Conservation (phyloP, 2,888 invertebrate species). For the Perithous albicinctus region DNA sequence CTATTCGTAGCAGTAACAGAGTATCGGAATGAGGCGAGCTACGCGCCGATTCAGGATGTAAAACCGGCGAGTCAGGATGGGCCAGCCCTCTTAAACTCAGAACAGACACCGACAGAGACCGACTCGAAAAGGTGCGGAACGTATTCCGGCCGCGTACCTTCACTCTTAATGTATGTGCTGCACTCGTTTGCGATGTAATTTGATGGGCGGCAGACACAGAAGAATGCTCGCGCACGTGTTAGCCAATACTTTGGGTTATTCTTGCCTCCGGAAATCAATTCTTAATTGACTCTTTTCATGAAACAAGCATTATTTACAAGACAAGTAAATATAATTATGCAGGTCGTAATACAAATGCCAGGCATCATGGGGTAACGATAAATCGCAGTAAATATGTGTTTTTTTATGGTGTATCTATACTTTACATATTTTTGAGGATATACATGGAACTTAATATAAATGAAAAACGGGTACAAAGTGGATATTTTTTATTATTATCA, state of each 20-base stretch:
- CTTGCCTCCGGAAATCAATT: constrained; percentile 78
- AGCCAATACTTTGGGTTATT: not conserved
- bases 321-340: not conserved
- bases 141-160: constrained; percentile 74
- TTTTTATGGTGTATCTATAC: not conserved
- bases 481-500: no score
- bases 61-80: constrained; percentile 65
- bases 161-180: not conserved
- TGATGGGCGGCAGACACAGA: not conserved
- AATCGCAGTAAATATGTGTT: not conserved
- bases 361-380: not conserved
- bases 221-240: constrained; percentile 17
- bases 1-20: not conserved
- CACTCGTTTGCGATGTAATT: constrained; percentile 9
- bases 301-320: constrained; percentile 3
- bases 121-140: constrained; percentile 79
- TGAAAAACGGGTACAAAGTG: no score
- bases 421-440: no score
- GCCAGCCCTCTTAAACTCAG: constrained; percentile 74
- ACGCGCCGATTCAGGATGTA: constrained; percentile 82
- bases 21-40: constrained; percentile 55
- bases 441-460: no score
- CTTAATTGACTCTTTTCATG: constrained; percentile 75
- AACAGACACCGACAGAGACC: constrained; percentile 75
- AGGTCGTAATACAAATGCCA: not conserved